A percentile compares a stretch with the other conserved stretches of the same genome.
Evolutionary conservation across 2,113 vertebrate species (phyloP).

Genomic region (Takifugu flavidus): DNA sequence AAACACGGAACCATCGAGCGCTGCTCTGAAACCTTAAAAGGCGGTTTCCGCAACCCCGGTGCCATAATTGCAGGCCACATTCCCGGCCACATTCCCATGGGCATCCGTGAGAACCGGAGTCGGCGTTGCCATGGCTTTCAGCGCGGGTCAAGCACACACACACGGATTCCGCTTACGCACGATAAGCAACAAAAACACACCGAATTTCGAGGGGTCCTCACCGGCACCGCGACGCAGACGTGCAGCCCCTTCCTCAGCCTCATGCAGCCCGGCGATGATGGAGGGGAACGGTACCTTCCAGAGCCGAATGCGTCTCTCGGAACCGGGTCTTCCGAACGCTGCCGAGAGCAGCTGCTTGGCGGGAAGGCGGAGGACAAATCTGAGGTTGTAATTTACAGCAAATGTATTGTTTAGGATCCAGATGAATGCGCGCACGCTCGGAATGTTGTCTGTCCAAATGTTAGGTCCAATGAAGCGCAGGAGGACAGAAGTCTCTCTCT

Average conservation of each 20-base stretch:
- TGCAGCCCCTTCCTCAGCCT: slow-evolving; percentile 23
- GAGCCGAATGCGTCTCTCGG: no score
- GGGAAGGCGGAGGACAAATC: slow-evolving; percentile 4
- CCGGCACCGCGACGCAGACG: slow-evolving; percentile 48
- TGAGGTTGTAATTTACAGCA: slow-evolving; percentile 25
- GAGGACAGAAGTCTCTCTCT: slow-evolving; percentile 55
- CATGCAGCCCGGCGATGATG: slow-evolving; percentile 23
- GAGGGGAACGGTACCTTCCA: neutral
- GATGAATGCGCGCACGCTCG: slow-evolving; percentile 51
- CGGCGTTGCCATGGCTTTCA: slow-evolving; percentile 22
- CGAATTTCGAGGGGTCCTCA: slow-evolving; percentile 45
- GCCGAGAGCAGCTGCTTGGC: no score
- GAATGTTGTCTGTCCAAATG: slow-evolving; percentile 47
- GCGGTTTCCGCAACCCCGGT: slow-evolving; percentile 33
- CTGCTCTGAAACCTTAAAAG: slow-evolving; percentile 21
- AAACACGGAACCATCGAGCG: slow-evolving; percentile 6
- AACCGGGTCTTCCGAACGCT: slow-evolving; percentile 28
- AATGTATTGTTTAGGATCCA: slow-evolving; percentile 60
- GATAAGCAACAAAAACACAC: no score
- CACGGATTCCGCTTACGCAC: neutral
- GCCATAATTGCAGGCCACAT: slow-evolving; percentile 60
- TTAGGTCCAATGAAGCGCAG: slow-evolving; percentile 50
- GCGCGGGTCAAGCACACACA: slow-evolving; percentile 28
- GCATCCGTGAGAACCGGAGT: slow-evolving; percentile 58
- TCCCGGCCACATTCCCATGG: slow-evolving; percentile 73